phyloP scores from a whole-genome alignment of 1,140 invertebrate species.

The Lordiphosa clarofinis region DNA sequence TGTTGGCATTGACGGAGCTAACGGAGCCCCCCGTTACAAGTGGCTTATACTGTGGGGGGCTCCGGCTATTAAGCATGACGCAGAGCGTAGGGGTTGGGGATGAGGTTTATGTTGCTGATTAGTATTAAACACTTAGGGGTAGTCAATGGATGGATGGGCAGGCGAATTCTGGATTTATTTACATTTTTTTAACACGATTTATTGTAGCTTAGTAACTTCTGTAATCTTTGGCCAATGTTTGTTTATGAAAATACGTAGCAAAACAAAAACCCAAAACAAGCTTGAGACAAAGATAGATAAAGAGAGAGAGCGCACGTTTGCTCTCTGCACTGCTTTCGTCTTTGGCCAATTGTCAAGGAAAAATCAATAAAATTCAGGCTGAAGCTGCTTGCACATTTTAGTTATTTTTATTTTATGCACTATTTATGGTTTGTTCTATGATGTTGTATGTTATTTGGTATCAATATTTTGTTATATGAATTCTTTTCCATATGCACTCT shows the following conservation, averaged over 20 bases:
- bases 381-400: slow-evolving; percentile 1
- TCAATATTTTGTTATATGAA: neutral
- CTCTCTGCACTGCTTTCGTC: too few relatives aligned
- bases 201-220: neutral
- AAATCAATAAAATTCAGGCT: slow-evolving; percentile 62
- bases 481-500: neutral
- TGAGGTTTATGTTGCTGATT: slow-evolving; percentile 22
- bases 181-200: neutral
- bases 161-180: neutral
- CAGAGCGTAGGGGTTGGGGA: slow-evolving; percentile 32
- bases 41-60: slow-evolving; percentile 66
- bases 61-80: slow-evolving; percentile 65
- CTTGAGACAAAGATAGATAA: slow-evolving; percentile 15
- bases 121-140: slow-evolving; percentile 2
- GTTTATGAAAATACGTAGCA: slow-evolving; percentile 47
- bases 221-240: slow-evolving; percentile 8
- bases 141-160: neutral
- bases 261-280: slow-evolving; percentile 48
- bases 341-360: slow-evolving; percentile 56
- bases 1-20: slow-evolving; percentile 42
- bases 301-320: slow-evolving; percentile 16
- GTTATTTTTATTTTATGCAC: neutral
- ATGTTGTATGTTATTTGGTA: neutral
- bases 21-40: slow-evolving; percentile 65
- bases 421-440: neutral